Evolutionary conservation across 2,113 vertebrate species (phyloP), one percentile per base, ranked within the genome.

Genomic region (Halcyon senegalensis): DNA sequence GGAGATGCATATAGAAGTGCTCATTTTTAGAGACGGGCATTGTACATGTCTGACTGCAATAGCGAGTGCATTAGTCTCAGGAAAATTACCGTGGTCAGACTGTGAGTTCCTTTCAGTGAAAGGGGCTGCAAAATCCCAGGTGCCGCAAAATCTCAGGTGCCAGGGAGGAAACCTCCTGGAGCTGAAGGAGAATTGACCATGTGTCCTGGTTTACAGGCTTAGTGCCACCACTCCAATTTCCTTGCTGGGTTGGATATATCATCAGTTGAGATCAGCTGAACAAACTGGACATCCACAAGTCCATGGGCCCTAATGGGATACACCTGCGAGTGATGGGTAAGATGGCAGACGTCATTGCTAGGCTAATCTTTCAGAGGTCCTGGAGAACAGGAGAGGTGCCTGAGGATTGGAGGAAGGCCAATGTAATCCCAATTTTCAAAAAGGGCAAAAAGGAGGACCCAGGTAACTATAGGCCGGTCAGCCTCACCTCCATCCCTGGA

Each of bases 11-110:
- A 74, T 41, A 18, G 4, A 73, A 44, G 35, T 0, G 1, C 13
- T 78, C 1, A 1, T 39, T 46, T 78, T 39, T 17, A 15, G 67
- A 48, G 30, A 46, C 1, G 2, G 0, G 0, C 5, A 28, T 18
- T 28, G 17, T 46, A 18, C 23, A 4, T 2, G 11, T 19, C 25
- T 73, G 41, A 41, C 37, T 11, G 62, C 39, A 67, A 2, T 1
- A 19, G 53, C 1, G 33, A 33, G 23, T 4, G 10, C 28, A 17
- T 8, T 24, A 24, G 39, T 24, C 19, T 18, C 2, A 2, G 64
- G 35, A 51, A 41, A 39, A 30, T 5, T 27, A 21, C 16, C 14
- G 6, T 1, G 25, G 13, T 31, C 63, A 86, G 60, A 66, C 4
- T 8, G 0, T 0, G 7, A 62, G 30, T 9, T 90, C 19, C 44